Conservation (phyloP, 2,797 vertebrate genomes). For the Dipus sagitta region DNA sequence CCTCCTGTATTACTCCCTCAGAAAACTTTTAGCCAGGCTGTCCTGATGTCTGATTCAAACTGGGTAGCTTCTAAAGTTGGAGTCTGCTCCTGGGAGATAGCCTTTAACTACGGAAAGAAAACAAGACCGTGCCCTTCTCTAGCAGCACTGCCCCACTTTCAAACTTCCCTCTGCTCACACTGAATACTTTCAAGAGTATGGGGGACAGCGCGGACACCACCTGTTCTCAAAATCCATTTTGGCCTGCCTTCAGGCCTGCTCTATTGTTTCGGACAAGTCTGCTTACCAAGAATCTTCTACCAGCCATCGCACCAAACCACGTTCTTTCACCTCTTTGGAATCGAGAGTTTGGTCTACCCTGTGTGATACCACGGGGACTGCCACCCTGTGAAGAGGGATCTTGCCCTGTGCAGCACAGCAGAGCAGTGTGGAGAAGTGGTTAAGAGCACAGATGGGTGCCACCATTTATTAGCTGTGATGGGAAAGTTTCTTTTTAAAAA, state of each 20-base stretch:
- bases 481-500: background rate
- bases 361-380: background rate
- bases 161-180: background rate
- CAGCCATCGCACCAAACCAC: background rate
- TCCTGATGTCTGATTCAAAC: background rate
- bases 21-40: background rate
- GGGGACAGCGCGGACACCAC: background rate
- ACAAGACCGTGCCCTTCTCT: background rate
- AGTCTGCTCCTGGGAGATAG: background rate
- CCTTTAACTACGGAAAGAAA: background rate
- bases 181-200: background rate
- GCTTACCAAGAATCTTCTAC: background rate
- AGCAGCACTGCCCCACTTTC: background rate
- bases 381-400: background rate
- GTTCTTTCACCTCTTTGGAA: background rate
- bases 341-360: background rate
- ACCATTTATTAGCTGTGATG: background rate
- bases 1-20: constrained; percentile 3
- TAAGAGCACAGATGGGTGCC: background rate
- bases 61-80: background rate
- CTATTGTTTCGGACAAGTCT: background rate
- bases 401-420: background rate
- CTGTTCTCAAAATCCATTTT: constrained; percentile 5
- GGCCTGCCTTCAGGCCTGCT: background rate
- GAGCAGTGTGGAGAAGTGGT: background rate